Evolutionary conservation across 2,797 vertebrate species (phyloP).

Genomic region (Myotis pilosus): DNA sequence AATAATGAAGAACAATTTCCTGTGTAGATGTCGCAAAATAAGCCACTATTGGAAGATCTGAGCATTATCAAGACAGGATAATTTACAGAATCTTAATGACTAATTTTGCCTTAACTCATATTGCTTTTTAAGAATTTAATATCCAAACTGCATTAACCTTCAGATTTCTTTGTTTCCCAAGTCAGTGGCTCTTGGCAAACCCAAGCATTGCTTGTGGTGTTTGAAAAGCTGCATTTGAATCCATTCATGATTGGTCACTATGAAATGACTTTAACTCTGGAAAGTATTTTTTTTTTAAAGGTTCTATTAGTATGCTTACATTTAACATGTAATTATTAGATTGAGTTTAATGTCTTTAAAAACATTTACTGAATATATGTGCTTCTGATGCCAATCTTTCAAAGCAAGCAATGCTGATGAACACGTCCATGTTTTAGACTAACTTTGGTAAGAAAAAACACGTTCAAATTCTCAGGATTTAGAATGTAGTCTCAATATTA

Average conservation of each 20-base stretch:
- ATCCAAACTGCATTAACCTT: constrained; percentile 7
- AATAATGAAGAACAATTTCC: constrained; percentile 68
- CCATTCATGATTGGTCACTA: background rate
- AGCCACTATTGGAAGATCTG: constrained; percentile 36
- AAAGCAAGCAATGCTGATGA: constrained; percentile 66
- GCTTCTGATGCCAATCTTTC: constrained; percentile 45
- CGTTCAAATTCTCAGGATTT: constrained; percentile 50
- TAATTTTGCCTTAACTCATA: constrained; percentile 1
- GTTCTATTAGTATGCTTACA: constrained; percentile 6
- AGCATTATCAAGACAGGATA: constrained; percentile 12
- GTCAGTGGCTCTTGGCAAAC: constrained; percentile 32
- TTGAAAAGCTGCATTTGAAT: background rate
- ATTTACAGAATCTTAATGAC: constrained; percentile 1
- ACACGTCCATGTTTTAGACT: background rate
- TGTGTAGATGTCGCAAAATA: constrained; percentile 52
- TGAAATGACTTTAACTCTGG: background rate
- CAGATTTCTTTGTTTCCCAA: background rate
- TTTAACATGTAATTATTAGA: constrained; percentile 39
- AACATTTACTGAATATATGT: background rate
- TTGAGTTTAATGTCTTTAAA: constrained; percentile 36
- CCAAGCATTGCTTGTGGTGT: constrained; percentile 24
- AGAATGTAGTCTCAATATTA: constrained; percentile 43
- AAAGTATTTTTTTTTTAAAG: background rate
- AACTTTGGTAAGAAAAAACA: constrained; percentile 50
- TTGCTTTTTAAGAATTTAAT: constrained; percentile 57